Evolutionary conservation across 2,888 invertebrate species (phyloP), one percentile per base, ranked within the genome.

Genomic region (Pedicia rivosa): DNA sequence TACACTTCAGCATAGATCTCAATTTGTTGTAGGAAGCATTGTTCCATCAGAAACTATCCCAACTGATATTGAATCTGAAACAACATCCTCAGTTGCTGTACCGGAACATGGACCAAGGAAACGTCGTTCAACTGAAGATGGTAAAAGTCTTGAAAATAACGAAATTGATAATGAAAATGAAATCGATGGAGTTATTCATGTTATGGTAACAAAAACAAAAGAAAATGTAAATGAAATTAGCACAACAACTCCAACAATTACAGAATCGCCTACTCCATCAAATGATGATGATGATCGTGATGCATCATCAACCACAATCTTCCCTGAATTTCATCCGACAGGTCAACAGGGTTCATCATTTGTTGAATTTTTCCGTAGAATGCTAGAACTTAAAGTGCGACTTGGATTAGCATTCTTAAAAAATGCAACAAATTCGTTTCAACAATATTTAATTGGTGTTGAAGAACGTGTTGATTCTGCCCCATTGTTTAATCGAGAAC

Each of bases 321-420:
- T 35, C 14, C 39, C 39, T 29, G 22, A 31, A n/a, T n/a, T n/a
- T n/a, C n/a, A n/a, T n/a, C n/a, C n/a, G n/a, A n/a, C n/a, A n/a
- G n/a, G n/a, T n/a, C n/a, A n/a, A 32, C 24, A 28, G 25, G 7
- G 33, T 14, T 14, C 27, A 22, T 22, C 36, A 34, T 22, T 45
- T 26, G 35, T 76, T 36, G 65, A 67, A 10, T 65, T 78, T 39
- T 51, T 80, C 13, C 71, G 67, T 50, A 69, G 72, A 45, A 56
- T 80, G 26, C 66, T 78, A 3, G 74, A 78, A 49, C 66, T 78
- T 37, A 80, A 80, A 55, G 61, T 79, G 20, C 66, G 70, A 47
- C 55, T 79, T 31, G 78, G 79, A 1, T 53, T 80, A 37, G 73
- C 74, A 39, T 64, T 81, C 42, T 53, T 81, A 12, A 73, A 74